These are phyloP conservation scores for Drosophila quasianomalipes DNA, from an alignment of 2,888 invertebrate species.

Conservation along the genomic window DNA sequence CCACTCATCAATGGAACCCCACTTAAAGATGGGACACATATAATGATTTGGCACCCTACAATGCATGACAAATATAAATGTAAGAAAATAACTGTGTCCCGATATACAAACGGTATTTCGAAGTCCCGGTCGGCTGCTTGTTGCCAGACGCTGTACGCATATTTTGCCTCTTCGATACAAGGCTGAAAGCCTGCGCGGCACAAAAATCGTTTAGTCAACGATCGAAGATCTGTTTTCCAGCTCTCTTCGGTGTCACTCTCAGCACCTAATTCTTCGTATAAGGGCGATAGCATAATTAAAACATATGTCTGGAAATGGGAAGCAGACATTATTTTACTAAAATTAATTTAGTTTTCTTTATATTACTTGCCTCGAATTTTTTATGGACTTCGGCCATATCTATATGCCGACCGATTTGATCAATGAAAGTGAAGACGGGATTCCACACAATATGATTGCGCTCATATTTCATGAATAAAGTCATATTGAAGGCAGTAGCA, in stretches of 20 bases:
- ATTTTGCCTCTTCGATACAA: slow-evolving; percentile 91
- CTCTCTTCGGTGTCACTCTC: slow-evolving; percentile 88
- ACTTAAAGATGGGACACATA: slow-evolving; percentile 93
- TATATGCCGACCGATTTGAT: slow-evolving; percentile 91
- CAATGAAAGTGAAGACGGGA: slow-evolving; percentile 93
- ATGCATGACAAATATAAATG: not conserved
- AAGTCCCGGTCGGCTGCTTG: slow-evolving; percentile 90
- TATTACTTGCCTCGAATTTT: slow-evolving; percentile 89
- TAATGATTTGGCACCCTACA: slow-evolving; percentile 90
- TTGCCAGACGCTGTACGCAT: slow-evolving; percentile 91
- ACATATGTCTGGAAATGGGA: slow-evolving; percentile 88
- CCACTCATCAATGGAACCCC: slow-evolving; percentile 93
- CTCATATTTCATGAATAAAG: slow-evolving; percentile 90
- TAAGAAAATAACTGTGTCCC: not conserved
- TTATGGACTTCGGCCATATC: slow-evolving; percentile 88
- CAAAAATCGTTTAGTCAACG: slow-evolving; percentile 90
- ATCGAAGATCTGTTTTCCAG: slow-evolving; percentile 89
- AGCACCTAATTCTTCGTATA: slow-evolving; percentile 89
- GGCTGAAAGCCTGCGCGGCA: slow-evolving; percentile 92
- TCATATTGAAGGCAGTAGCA: slow-evolving; percentile 92
- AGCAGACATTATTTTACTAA: no score
- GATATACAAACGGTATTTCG: slow-evolving; percentile 90
- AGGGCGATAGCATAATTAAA: slow-evolving; percentile 89
- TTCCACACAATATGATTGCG: slow-evolving; percentile 92
- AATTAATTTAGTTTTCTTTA: not conserved